Conservation (phyloP, 2,113 vertebrate genomes). For the Phaethornis superciliosus region DNA sequence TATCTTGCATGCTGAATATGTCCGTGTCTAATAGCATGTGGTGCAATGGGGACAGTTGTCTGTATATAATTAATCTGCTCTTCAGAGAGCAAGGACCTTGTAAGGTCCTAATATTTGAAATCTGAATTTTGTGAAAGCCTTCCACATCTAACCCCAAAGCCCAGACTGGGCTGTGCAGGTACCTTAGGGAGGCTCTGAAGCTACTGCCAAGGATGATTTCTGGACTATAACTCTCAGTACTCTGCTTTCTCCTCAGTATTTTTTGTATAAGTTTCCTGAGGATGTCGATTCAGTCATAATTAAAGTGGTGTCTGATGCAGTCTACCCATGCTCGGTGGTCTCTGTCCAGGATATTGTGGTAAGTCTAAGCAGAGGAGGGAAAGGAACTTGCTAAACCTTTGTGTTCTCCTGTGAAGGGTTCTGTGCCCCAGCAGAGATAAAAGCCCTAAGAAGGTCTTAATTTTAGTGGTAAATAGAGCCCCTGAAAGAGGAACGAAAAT, state of each 20-base stretch:
- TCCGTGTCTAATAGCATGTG: neutral
- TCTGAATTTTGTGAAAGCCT: neutral
- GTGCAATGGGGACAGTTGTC: neutral
- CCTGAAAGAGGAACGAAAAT: neutral
- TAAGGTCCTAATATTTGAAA: neutral
- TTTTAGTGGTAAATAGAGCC: neutral
- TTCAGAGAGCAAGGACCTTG: no score
- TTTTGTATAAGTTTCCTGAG: constrained; percentile 81
- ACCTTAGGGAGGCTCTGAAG: neutral
- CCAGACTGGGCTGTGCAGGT: neutral
- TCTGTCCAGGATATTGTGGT: constrained; percentile 84
- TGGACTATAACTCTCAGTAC: neutral
- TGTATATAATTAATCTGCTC: neutral
- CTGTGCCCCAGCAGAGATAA: neutral
- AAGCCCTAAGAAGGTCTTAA: neutral
- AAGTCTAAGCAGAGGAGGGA: constrained; percentile 30
- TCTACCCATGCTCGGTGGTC: constrained; percentile 81
- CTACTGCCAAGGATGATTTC: neutral
- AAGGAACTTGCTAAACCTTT: neutral
- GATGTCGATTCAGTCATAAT: constrained; percentile 80
- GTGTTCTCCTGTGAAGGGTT: neutral
- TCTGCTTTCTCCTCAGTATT: constrained; percentile 75
- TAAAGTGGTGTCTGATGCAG: constrained; percentile 75
- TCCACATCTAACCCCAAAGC: neutral
- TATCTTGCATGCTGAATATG: neutral